phyloP scores from a whole-genome alignment of 2,113 vertebrate species.

The Chiloscyllium plagiosum region DNA sequence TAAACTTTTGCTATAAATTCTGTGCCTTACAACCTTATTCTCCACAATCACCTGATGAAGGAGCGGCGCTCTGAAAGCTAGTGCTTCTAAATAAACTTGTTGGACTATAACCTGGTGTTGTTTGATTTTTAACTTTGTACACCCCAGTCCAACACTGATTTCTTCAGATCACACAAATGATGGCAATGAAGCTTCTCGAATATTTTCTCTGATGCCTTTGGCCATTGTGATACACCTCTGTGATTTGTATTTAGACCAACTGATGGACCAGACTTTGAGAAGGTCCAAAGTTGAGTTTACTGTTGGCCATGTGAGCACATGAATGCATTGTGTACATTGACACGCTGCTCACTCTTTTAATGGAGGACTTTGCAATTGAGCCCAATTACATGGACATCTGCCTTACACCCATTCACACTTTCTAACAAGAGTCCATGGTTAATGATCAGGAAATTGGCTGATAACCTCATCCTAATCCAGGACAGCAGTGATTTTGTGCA shows the following conservation, averaged over 20 bases:
- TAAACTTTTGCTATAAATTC: too few species aligned
- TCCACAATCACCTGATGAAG: too few species aligned
- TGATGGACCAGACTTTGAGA: not conserved
- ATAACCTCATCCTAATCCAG: not conserved
- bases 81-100: too few species aligned
- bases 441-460: not conserved
- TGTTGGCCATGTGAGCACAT: not conserved
- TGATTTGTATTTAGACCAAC: not conserved
- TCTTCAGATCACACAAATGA: not conserved
- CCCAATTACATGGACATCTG: not conserved
- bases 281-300: not conserved
- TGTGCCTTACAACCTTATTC: too few species aligned
- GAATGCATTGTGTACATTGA: not conserved
- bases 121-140: too few species aligned
- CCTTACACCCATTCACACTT: not conserved
- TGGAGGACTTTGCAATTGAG: not conserved
- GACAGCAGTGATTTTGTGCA: not conserved
- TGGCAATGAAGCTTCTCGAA: not conserved
- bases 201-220: not conserved
- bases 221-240: too few species aligned
- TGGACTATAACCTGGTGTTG: too few species aligned
- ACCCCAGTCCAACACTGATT: too few species aligned
- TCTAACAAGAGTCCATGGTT: not conserved
- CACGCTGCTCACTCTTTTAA: not conserved
- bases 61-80: too few species aligned